Base-by-base conservation (phyloP, 2,113 vertebrate species). In the Catharus minimus region DNA sequence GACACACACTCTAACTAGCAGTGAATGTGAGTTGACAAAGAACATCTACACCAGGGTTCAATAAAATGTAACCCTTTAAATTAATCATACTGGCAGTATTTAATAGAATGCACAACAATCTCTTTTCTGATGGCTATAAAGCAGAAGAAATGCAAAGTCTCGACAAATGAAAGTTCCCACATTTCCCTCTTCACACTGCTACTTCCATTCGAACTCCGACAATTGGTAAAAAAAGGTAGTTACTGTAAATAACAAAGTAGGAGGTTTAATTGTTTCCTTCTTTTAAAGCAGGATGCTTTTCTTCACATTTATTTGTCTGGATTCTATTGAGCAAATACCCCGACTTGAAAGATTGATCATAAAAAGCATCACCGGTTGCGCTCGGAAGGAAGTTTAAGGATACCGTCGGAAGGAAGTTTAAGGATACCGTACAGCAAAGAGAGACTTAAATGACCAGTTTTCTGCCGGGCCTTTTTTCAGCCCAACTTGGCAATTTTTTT, bases 1-100 rank as follows among this genome's bases (percentile, higher is more conserved):
- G 98, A 96, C 98, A 97, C 97, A 98, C 97, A 98, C 97, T 98
- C 97, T 98, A 98, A 97, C 97, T 97, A 97, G 97, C 96, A 96
- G 94, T 97, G 95, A 97, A 97, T 97, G 97, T 94, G 96, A 95
- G 97, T 97, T 97, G 97, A 98, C 97, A 98, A 97, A 97, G 95
- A 97, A 94, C 96, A 97, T 96, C 97, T 97, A 97, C 96, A 97
- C 96, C 86, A 89, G 95, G 94, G 97, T 97, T 98, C 97, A 97
- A 97, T 97, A 97, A 97, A 97, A 98, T 97, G 97, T 97, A 98
- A 97, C 97, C 97, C 97, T 97, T 97, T 98, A 98, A 97, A 98
- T 98, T 98, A 98, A 98, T 98, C 97, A 98, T 97, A 97, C 97
- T 97, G 97, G 96, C 97, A 97, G 97, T 97, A 97, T 97, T 97